Base-by-base conservation (phyloP, 2,888 invertebrate genomes). In the Xestobium rufovillosum region DNA sequence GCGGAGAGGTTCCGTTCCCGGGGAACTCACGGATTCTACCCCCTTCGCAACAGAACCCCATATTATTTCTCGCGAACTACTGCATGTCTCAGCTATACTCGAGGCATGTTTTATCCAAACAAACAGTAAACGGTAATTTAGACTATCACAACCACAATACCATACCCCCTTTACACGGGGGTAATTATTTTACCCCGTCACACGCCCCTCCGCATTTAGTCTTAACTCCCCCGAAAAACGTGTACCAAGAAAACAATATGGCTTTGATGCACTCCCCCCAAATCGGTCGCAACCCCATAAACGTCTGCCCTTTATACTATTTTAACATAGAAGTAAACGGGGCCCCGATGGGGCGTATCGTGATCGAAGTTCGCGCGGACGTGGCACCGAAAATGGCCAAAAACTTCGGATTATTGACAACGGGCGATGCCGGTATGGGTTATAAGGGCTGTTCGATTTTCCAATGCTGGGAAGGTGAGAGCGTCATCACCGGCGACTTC, bases 381-480 rank as follows among this genome's bases (percentile, higher is more conserved):
- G 80, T 77, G 16, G 85, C 86, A 11, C 86, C 85, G 11, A 80
- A 80, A 58, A 85, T 86, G 84, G 78, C 82, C 16, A 80, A 81
- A 58, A 85, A 85, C 63, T 86, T 86, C 59, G 75, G 78, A 34
- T 73, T 78, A 13, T 66, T 85, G 29, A 72, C 80, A 12, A 79
- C 79, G 6, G 81, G 83, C 31, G 83, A 83, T 55, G 71, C 78
- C 17, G 83, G 85, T 14, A 75, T 78, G 52, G 82, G 84, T 29
- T 86, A 84, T 64, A 81, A 80, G 52, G 85, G 85, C 26, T 86
- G 86, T 62, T 71, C 77, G 50, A 78, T 86, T 50, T 86, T 85
- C 64, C 84, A 85, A 60, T 83, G 84, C 57, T 85, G 85, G 85
- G 81, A 80, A 53, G 79, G 80, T 46, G 84, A 86, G 60, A 83